Evolutionary conservation across 2,797 vertebrate species (phyloP).

Genomic region (Hapalemur alaotrensis): DNA sequence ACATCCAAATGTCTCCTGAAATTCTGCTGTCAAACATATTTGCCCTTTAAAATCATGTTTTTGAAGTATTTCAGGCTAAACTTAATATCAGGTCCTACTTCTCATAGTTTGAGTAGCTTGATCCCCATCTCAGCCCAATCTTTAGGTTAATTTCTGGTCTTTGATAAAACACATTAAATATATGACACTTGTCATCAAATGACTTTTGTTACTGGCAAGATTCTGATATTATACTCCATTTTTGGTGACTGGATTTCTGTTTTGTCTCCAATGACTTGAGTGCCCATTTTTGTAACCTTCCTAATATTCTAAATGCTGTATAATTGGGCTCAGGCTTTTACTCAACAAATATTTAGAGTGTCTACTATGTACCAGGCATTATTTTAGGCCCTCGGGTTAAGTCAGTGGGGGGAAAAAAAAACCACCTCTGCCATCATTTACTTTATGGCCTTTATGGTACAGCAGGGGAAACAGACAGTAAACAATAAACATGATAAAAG

Average conservation of each 20-base stretch:
- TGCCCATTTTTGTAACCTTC: neutral
- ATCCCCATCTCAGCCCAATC: neutral
- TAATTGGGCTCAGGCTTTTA: neutral
- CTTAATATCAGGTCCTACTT: slow-evolving; percentile 6
- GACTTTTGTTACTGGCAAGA: neutral
- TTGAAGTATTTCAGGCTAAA: neutral
- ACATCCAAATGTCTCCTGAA: neutral
- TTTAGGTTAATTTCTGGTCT: slow-evolving; percentile 17
- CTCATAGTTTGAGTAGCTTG: neutral
- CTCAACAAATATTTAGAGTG: neutral
- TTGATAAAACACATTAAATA: neutral
- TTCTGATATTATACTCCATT: neutral
- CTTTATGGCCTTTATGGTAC: neutral
- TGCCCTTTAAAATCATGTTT: slow-evolving; percentile 21
- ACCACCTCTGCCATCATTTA: neutral
- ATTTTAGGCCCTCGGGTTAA: neutral
- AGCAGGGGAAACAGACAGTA: neutral
- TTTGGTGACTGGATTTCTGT: slow-evolving; percentile 2
- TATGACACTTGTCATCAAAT: neutral
- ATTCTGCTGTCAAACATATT: neutral
- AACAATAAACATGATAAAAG: neutral
- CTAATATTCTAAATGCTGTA: neutral
- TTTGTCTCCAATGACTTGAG: neutral
- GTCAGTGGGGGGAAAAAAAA: neutral
- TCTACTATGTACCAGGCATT: neutral